Evolutionary conservation across 1,140 invertebrate genomes (phyloP), one percentile per base, ranked within the genome.

Genomic region (Argopecten irradians): DNA sequence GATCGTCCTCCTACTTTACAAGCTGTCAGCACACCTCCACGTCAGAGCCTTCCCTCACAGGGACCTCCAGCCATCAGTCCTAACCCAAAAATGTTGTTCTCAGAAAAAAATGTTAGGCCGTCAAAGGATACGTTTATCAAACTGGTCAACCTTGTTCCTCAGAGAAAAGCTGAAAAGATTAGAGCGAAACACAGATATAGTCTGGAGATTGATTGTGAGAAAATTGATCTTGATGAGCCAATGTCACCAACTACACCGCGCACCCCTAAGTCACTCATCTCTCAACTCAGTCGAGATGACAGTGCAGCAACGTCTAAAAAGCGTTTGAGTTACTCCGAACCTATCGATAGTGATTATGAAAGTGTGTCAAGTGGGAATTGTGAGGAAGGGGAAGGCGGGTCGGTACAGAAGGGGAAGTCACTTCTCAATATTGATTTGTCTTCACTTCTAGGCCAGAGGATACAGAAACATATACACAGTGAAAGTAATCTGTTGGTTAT

Each of bases 221-320:
- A 91, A 46, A 90, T 93, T 19, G 92, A 94, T 83, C 88, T 92
- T 22, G 90, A 91, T 43, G 92, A 94, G 35, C 92, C 92, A 0
- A 85, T 92, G 14, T 93, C 93, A 14, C 93, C 93, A n/a, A 89
- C 90, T 34, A 92, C 93, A 32, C 93, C 93, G 43, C 87, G 93
- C 14, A 94, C 94, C 8, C 94, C 94, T 39, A 95, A 93, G 86
- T 92, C 92, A 32, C 91, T 95, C 14, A 93, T 95, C 7, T 95
- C 94, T 28, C 93, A 94, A 84, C 84, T 94, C 2, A 94, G 92
- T 83, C 90, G 92, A n/a, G 93, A 94, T 82, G 92, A 91, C 14
- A 91, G 91, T 43, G 83, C 86, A 13, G 71, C 39, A n/a, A 82
- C 84, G 7, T 87, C 91, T 32, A 91, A 87, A 85, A 90, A 90